Evolutionary conservation across 1,140 invertebrate genomes (phyloP).

Genomic region (Trichogramma pretiosum): DNA sequence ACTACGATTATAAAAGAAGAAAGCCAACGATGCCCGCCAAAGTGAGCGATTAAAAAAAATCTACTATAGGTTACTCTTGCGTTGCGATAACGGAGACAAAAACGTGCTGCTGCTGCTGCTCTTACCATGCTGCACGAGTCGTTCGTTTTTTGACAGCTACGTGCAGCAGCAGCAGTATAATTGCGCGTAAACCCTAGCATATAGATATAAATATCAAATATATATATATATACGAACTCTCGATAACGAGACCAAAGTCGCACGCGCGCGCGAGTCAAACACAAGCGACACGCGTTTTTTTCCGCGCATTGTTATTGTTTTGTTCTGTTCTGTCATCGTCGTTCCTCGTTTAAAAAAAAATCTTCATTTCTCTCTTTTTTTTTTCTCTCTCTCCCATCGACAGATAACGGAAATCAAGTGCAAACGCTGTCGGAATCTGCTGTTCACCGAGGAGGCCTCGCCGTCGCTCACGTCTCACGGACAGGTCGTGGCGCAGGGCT

Average conservation of each 20-base stretch:
- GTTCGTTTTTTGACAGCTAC: too few relatives aligned
- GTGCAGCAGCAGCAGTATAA: too few relatives aligned
- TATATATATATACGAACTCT: too few relatives aligned
- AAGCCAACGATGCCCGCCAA: conserved; percentile 19
- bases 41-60: too few relatives aligned
- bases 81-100: too few relatives aligned
- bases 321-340: not conserved
- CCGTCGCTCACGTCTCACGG: conserved; percentile 29
- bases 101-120: too few relatives aligned
- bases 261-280: not conserved
- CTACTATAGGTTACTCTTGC: too few relatives aligned
- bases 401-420: conserved; percentile 35
- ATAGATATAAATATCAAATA: too few relatives aligned
- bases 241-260: too few relatives aligned
- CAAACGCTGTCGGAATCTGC: conserved; percentile 31
- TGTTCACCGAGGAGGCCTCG: conserved; percentile 29
- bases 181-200: too few relatives aligned
- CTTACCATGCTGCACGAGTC: too few relatives aligned
- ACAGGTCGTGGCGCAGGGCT: conserved; percentile 19
- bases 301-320: not conserved
- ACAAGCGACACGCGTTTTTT: not conserved
- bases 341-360: not conserved
- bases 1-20: too few relatives aligned
- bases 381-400: not conserved
- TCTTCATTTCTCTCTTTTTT: not conserved